Base-by-base conservation (phyloP, 2,888 invertebrate genomes). In the Oxycera nigricornis region DNA sequence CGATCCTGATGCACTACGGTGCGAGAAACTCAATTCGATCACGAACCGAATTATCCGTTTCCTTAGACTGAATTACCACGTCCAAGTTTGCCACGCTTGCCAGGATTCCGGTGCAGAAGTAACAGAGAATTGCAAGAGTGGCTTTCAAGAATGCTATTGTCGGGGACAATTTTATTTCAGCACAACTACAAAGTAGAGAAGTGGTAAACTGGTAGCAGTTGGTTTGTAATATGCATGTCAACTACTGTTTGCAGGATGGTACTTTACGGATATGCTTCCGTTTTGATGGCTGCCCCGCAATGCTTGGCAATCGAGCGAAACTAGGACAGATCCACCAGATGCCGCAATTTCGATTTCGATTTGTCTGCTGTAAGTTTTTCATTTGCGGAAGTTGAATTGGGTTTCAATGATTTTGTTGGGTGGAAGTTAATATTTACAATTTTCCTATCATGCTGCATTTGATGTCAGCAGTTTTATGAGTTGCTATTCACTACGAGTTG, bases 211-310 rank as follows among this genome's bases (percentile, higher is more conserved):
- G 70, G 70, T 70, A 70, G 52, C 70, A 70, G 28, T 70, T 70
- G 70, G 70, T 52, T 55, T 55, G 30, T 70, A 70, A 70, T 70
- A 70, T 70, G 70, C 70, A 70, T 70, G 70, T 70, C 70, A 70
- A 70, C 70, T 68, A 67, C 28, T 52, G 7, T n/a, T 65, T 30
- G 41, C 41, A 65, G 41, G 65, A 41, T 41, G 65, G n/a, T 55
- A 24, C 24, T 55, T 24, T 22, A 20, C 6, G 20, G 22, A 55
- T 7, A 46, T 46, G 14, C 46, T 11, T 46, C 46, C n/a, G n/a
- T n/a, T 46, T 11, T 14, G 14, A 46, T 46, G 4, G 46, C n/a
- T n/a, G 17, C 11, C 14, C 46, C n/a, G 14, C n/a, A 11, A 46
- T 46, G 14, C 14, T 46, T 46, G 46, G 46, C 11, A 46, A 14